Evolutionary conservation across 2,113 vertebrate species (phyloP).

Genomic region (Myotis lucifugus): DNA sequence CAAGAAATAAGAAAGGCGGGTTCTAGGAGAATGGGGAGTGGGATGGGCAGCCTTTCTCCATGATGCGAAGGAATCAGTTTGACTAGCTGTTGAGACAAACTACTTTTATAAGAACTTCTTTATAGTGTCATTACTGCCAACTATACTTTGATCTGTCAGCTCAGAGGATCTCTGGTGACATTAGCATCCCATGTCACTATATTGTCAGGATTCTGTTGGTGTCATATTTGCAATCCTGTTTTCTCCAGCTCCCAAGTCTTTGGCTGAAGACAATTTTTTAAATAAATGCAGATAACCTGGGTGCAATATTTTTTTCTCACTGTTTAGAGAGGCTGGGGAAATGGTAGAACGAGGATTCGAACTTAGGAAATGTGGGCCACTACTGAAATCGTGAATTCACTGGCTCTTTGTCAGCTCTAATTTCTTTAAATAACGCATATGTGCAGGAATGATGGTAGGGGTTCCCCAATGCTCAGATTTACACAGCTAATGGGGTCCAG

Average conservation of each 20-base stretch:
- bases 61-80: background rate
- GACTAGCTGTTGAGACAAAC: background rate
- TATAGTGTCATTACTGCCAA: background rate
- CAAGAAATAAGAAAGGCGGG: background rate
- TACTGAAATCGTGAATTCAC: background rate
- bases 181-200: background rate
- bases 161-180: background rate
- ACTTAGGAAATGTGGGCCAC: background rate
- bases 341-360: background rate
- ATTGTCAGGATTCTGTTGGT: slow-evolving; percentile 29
- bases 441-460: background rate
- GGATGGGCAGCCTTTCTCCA: background rate
- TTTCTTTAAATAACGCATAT: background rate
- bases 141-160: background rate
- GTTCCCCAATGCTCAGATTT: background rate
- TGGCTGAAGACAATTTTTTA: background rate
- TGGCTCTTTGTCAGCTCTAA: background rate
- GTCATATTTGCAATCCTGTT: background rate
- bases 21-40: background rate
- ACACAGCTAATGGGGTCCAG: background rate
- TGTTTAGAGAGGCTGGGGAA: background rate
- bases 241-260: slow-evolving; percentile 27
- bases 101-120: background rate
- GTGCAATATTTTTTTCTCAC: background rate
- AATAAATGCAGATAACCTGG: background rate